Conservation (phyloP, 2,888 invertebrate genomes). For the Nipponacmea schrenckii region DNA sequence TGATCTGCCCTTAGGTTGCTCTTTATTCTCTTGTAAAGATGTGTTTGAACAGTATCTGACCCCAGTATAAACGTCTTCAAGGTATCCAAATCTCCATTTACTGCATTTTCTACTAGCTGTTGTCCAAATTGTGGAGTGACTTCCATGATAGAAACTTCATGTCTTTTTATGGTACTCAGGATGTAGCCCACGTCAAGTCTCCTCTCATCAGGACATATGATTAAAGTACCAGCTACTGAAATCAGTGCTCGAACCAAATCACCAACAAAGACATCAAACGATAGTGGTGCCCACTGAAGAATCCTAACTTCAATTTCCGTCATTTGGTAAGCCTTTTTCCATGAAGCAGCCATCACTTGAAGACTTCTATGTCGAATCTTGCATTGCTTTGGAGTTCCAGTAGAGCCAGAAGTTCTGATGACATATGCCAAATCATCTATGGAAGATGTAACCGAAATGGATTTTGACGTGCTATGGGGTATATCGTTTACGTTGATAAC, state of each 20-base stretch:
- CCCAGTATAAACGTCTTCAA: not conserved
- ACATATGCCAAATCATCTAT: conserved; percentile 14
- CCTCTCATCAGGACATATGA: not conserved
- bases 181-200: not conserved
- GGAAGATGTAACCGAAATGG: not conserved
- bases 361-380: conserved; percentile 9
- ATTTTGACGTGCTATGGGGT: not conserved
- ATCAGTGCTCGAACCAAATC: not conserved
- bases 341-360: conserved; percentile 6
- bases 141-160: not conserved
- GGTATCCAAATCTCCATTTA: not conserved
- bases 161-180: not conserved
- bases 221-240: not conserved
- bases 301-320: not conserved
- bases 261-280: not conserved
- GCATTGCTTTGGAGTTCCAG: conserved; percentile 18
- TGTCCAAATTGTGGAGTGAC: conserved; percentile 1
- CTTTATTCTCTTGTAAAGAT: conserved; percentile 13
- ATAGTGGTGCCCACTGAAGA: not conserved
- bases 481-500: not conserved
- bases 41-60: conserved; percentile 14
- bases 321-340: conserved; percentile 15
- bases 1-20: not conserved
- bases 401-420: conserved; percentile 20
- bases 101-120: not conserved